phyloP scores from a whole-genome alignment of 2,797 vertebrate species.

The Chromis chromis region DNA sequence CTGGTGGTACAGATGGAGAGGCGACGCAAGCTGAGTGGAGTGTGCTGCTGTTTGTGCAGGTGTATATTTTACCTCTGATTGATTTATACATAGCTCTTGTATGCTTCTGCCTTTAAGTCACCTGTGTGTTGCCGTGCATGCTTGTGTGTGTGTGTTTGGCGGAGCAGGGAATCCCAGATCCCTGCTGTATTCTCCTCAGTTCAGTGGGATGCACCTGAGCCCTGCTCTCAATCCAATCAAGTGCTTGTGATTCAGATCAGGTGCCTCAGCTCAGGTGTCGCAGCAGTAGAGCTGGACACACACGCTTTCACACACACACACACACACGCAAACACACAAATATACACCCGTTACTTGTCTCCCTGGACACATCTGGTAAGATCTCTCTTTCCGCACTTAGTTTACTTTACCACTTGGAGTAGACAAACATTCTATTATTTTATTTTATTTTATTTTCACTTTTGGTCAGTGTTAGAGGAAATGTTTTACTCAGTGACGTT shows the following conservation, averaged over 20 bases:
- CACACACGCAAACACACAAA: conserved; percentile 12
- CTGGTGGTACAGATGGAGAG: conserved; percentile 12
- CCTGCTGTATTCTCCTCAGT: conserved; percentile 57
- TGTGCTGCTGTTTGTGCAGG: conserved; percentile 38
- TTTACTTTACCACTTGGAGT: not conserved
- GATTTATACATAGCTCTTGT: conserved; percentile 39
- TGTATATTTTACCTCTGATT: conserved; percentile 33
- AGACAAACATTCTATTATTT: not conserved
- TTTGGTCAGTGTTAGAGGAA: not conserved
- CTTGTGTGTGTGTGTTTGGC: conserved; percentile 16
- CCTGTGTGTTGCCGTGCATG: not conserved
- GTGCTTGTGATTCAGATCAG: conserved; percentile 70
- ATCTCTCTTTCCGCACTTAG: not conserved
- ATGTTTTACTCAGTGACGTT: not conserved
- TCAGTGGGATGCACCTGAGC: conserved; percentile 75
- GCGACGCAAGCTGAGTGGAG: conserved; percentile 14
- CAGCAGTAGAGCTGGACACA: conserved; percentile 34
- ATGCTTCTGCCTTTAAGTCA: conserved; percentile 17
- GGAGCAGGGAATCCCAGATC: conserved; percentile 62
- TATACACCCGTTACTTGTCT: not conserved
- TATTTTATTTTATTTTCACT: not conserved
- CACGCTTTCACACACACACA: conserved; percentile 1
- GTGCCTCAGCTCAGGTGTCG: conserved; percentile 58
- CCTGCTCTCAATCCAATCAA: conserved; percentile 61
- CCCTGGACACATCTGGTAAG: conserved; percentile 21